Conservation (phyloP, 64 coral and sea anemone genomes). For the Hydrozoanthus tunicans region DNA sequence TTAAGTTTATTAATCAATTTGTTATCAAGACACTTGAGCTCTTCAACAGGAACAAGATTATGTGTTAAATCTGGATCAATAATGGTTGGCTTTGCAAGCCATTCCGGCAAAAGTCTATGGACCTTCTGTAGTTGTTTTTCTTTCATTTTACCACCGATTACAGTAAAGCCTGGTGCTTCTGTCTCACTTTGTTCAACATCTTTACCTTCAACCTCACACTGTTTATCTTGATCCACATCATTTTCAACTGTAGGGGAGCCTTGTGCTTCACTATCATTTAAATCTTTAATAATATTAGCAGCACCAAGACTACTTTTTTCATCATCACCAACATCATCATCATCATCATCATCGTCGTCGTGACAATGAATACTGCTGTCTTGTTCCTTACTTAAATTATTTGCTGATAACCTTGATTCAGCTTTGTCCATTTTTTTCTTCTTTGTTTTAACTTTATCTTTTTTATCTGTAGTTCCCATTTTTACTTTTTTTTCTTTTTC, state of each 20-base stretch:
- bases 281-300: neutral
- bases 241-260: neutral
- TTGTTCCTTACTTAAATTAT: neutral
- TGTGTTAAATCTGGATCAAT: conserved; percentile 69
- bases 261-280: neutral
- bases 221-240: neutral
- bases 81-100: conserved; percentile 83
- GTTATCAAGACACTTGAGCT: conserved; percentile 62
- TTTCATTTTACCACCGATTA: conserved; percentile 78
- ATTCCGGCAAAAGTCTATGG: conserved; percentile 79
- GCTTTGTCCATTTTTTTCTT: neutral
- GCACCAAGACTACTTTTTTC: too few relatives aligned
- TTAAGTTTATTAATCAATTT: conserved; percentile 64
- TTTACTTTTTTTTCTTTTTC: neutral
- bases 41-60: conserved; percentile 59
- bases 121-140: conserved; percentile 76
- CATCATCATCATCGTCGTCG: neutral
- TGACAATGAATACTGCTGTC: neutral
- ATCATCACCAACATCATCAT: neutral
- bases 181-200: neutral
- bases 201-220: neutral
- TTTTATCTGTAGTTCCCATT: neutral
- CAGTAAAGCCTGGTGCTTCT: conserved; percentile 75
- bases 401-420: neutral
- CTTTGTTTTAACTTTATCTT: conserved; percentile 20